Percentiles rank a stretch among this genome's conserved stretches.
Conservation (phyloP, 2,113 vertebrate species). For the Suncus etruscus region DNA sequence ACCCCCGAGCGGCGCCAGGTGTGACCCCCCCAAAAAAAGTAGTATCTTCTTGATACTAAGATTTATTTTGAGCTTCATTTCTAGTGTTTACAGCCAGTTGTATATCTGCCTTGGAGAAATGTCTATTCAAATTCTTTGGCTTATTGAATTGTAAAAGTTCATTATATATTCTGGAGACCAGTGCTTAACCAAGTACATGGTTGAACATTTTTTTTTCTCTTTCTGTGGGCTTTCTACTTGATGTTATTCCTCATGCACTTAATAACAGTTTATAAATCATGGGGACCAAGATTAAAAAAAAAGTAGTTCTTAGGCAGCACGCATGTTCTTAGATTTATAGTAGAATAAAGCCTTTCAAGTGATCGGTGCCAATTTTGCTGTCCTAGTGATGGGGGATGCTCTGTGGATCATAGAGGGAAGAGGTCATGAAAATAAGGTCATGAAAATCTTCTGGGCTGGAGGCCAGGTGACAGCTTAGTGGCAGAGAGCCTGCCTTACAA, state of each 20-base stretch:
- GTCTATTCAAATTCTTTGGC: background rate
- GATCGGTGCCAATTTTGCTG: background rate
- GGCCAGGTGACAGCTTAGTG: too few relatives aligned
- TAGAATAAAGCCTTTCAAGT: background rate
- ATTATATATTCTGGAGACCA: conserved; percentile 35
- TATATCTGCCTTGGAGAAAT: background rate
- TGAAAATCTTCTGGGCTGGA: too few relatives aligned
- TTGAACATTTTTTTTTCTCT: conserved; percentile 24
- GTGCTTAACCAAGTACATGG: background rate
- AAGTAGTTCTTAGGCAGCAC: background rate
- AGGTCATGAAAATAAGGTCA: background rate
- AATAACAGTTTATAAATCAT: background rate
- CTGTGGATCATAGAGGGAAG: background rate
- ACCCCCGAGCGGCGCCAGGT: too few relatives aligned
- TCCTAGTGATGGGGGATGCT: background rate
- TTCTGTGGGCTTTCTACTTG: background rate
- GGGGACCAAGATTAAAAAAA: background rate
- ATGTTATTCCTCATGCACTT: conserved; percentile 8
- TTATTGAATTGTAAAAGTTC: conserved; percentile 7
- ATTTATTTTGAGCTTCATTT: conserved; percentile 36
- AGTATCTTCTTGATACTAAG: background rate
- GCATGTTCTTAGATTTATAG: background rate
- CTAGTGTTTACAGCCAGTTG: conserved; percentile 11
- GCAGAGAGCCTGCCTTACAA: too few relatives aligned
- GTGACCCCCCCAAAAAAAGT: background rate